Evolutionary conservation across 2,888 invertebrate species (phyloP), one percentile per base, ranked within the genome.

Genomic region (Thereva nobilitata): DNA sequence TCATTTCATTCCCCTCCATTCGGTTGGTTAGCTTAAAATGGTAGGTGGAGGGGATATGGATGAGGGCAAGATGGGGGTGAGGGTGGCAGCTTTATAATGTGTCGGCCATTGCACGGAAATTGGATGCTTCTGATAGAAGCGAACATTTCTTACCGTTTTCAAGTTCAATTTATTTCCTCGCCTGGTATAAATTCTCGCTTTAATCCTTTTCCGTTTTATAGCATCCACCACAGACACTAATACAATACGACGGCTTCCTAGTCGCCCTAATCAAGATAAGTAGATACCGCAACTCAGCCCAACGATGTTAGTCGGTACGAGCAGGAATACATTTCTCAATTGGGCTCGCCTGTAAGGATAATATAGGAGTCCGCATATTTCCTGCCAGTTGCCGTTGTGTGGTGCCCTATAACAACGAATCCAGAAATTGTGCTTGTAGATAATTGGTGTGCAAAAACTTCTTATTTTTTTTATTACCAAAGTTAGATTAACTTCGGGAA

Each of bases 181-280:
- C 45, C 57, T 34, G 57, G 37, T 41, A 59, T 59, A 59, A 59
- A 59, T 59, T 59, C 37, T 38, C 38, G 47, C 38, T 59, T 59
- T 59, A 59, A 59, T 59, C 57, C 57, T 59, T 56, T 59, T 59
- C 57, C 57, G 57, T 45, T 59, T 59, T 59, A 59, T 59, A 59
- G 57, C 38, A 10, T 23, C 23, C 23, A 23, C 23, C 23, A 23
- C 12, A 10, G 40, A 34, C 47, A 47, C 35, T 44, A 38, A 59
- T 34, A 59, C 47, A 59, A 37, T 10, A 38, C 47, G 8, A 12
- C 44, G 23, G 34, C 56, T 42, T 45, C 47, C 47, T 59, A 59
- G 57, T 59, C 47, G 47, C 38, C 47, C 57, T 59, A 59, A 59
- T 59, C 57, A 59, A 59, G 57, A 59, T 59, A 59, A 59, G 57